phyloP scores from a whole-genome alignment of 2,113 vertebrate species.

The Meriones unguiculatus region DNA sequence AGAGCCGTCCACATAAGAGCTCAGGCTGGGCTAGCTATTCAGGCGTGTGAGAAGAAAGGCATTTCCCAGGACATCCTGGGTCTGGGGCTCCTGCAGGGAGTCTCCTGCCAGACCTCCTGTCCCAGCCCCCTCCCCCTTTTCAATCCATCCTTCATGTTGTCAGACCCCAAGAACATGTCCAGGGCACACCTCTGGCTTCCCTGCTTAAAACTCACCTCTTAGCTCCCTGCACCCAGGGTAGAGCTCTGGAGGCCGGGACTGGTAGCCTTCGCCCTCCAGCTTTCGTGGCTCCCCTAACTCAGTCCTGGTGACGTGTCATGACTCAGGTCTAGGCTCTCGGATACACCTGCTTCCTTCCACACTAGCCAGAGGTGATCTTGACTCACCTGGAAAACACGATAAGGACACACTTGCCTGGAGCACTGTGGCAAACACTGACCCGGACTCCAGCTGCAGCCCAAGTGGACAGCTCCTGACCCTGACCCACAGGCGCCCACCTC shows the following conservation, averaged over 20 bases:
- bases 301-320: background rate
- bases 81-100: background rate
- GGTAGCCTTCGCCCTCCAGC: background rate
- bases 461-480: background rate
- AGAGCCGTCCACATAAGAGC: background rate
- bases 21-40: background rate
- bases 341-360: background rate
- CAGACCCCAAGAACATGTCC: background rate
- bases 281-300: background rate
- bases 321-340: background rate
- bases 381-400: background rate
- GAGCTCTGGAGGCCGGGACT: background rate
- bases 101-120: background rate
- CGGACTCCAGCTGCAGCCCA: accelerated
- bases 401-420: background rate
- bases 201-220: background rate
- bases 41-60: background rate
- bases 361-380: background rate
- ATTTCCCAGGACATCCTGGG: background rate
- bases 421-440: background rate
- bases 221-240: background rate
- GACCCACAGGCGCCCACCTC: too few relatives aligned
- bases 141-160: background rate
- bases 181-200: background rate
- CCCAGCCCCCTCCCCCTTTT: background rate